Evolutionary conservation across 2,797 vertebrate species (phyloP).

Genomic region (Eidolon dupreanum): DNA sequence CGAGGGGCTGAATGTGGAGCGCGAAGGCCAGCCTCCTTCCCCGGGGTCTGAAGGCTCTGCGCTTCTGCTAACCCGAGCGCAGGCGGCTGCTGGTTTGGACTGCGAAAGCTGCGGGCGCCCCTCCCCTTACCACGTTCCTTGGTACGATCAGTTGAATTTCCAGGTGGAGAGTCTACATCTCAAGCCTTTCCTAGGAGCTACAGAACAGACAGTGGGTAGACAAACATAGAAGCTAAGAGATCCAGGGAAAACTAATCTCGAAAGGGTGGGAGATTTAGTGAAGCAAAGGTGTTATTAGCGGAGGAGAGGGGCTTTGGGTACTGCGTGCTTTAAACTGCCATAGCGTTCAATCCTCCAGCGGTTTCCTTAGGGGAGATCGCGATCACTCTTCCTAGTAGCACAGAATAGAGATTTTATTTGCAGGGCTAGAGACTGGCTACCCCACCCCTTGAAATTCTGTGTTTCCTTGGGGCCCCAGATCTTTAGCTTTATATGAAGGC

Average conservation of each 20-base stretch:
- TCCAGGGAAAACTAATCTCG: constrained; percentile 8
- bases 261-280: neutral
- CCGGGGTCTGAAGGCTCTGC: neutral
- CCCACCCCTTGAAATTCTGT: neutral
- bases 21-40: neutral
- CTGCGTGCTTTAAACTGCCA: neutral
- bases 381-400: neutral
- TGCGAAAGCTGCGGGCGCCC: neutral
- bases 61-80: neutral
- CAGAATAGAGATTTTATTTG: neutral
- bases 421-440: neutral
- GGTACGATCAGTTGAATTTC: neutral
- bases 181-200: neutral
- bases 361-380: neutral
- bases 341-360: neutral
- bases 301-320: neutral
- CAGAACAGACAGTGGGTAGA: neutral
- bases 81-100: neutral
- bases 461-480: neutral
- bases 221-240: neutral
- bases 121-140: neutral
- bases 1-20: neutral
- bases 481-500: constrained; percentile 33
- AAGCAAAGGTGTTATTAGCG: constrained; percentile 3
- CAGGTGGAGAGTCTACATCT: neutral